Conservation (phyloP, 1,140 invertebrate genomes). For the Oedothorax gibbosus region DNA sequence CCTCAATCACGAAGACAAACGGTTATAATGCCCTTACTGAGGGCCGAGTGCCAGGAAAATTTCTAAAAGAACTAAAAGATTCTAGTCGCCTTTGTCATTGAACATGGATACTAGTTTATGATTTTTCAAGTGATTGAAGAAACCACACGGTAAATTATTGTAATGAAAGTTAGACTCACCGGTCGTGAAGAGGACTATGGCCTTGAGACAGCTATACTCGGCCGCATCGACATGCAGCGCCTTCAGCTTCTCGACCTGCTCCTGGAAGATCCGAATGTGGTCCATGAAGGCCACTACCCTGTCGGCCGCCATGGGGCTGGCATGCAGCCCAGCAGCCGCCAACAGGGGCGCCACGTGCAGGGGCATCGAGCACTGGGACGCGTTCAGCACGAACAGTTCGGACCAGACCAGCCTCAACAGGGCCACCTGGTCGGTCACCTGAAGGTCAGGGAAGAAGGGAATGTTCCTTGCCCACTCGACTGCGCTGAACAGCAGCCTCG, state of each 20-base stretch:
- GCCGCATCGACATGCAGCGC: constrained; percentile 96
- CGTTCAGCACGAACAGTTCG: constrained; percentile 97
- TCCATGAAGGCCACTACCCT: constrained; percentile 98
- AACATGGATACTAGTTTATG: too few species aligned
- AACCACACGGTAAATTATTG: too few species aligned
- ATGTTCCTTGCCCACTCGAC: constrained; percentile 99
- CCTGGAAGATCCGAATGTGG: constrained; percentile 97
- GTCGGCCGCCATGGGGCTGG: constrained; percentile 94
- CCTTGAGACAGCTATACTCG: constrained; percentile 98
- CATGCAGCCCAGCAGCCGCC: constrained; percentile 88
- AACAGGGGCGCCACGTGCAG: constrained; percentile 93
- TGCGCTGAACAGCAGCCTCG: constrained; percentile 92
- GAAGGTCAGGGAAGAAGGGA: constrained; percentile 96
- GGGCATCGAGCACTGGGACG: constrained; percentile 97
- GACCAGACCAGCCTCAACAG: constrained; percentile 95
- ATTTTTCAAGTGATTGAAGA: too few species aligned
- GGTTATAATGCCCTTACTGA: too few species aligned
- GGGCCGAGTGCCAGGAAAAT: too few species aligned
- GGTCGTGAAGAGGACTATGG: constrained; percentile 98
- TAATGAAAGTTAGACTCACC: too few species aligned
- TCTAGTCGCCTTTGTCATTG: too few species aligned
- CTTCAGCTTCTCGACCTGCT: constrained; percentile 98
- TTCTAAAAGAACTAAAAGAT: too few species aligned
- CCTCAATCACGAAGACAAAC: too few species aligned
- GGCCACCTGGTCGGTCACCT: constrained; percentile 87